These are phyloP conservation scores for Agonum fuliginosum DNA, from an alignment of 2,888 invertebrate genomes.

Conservation along the genomic window DNA sequence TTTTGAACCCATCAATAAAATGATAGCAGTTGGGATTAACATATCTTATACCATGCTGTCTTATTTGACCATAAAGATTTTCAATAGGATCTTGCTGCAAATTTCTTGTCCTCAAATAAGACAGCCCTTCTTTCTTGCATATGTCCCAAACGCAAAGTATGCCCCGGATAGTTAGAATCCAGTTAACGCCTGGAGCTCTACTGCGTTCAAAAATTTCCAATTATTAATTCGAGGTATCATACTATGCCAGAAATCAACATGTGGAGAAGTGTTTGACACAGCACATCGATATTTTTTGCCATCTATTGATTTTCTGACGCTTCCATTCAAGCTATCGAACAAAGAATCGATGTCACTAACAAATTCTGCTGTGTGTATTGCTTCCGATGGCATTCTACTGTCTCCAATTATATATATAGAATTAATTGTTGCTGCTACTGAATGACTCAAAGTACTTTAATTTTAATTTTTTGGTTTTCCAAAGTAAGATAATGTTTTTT, in stretches of 20 bases:
- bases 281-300: slow-evolving; percentile 59
- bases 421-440: slow-evolving; percentile 57
- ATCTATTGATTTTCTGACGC: slow-evolving; percentile 8
- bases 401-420: slow-evolving; percentile 44
- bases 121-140: slow-evolving; percentile 20
- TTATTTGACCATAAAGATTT: neutral
- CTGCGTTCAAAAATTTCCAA: slow-evolving; percentile 55
- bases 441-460: slow-evolving; percentile 58
- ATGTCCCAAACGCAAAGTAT: slow-evolving; percentile 16
- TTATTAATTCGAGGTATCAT: slow-evolving; percentile 51
- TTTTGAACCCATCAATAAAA: neutral
- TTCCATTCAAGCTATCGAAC: slow-evolving; percentile 58
- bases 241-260: slow-evolving; percentile 56
- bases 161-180: slow-evolving; percentile 45
- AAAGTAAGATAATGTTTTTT: neutral
- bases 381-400: slow-evolving; percentile 42
- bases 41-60: neutral
- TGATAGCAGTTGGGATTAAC: neutral
- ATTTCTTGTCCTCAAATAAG: slow-evolving; percentile 51
- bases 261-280: slow-evolving; percentile 47
- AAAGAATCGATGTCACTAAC: slow-evolving; percentile 44
- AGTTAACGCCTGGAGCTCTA: neutral
- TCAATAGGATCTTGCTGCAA: slow-evolving; percentile 17
- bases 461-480: slow-evolving; percentile 46
- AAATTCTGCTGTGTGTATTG: slow-evolving; percentile 60